Percentiles rank a stretch among this genome's conserved stretches.
Evolutionary conservation across 2,888 invertebrate genomes (phyloP).

Genomic region (Osmoderma eremita): DNA sequence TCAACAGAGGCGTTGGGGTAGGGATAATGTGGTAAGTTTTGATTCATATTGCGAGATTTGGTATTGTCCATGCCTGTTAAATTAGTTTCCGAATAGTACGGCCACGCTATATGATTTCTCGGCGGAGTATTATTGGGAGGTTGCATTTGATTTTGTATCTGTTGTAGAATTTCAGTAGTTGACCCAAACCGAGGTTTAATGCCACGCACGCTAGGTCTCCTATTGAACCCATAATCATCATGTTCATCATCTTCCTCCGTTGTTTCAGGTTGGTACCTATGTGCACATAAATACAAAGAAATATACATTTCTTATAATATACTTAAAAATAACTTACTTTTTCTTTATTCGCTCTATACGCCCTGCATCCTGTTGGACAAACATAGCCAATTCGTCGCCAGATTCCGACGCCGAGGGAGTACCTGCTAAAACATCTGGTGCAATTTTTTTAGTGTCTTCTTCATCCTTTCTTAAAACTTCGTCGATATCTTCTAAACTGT

Average conservation of each 20-base stretch:
- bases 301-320: constrained; percentile 1
- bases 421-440: constrained; percentile 84
- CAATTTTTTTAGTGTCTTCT: constrained; percentile 67
- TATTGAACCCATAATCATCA: constrained; percentile 89
- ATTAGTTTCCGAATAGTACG: constrained; percentile 73
- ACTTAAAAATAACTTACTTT: constrained; percentile 63
- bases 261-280: constrained; percentile 68
- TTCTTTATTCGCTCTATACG: constrained; percentile 85
- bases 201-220: constrained; percentile 88
- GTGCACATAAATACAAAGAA: constrained; percentile 13
- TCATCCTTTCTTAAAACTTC: constrained; percentile 68
- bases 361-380: constrained; percentile 85
- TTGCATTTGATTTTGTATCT: constrained; percentile 76
- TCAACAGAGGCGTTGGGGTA: constrained; percentile 54
- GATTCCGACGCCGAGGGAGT: constrained; percentile 68
- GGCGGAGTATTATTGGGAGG: constrained; percentile 62
- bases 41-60: constrained; percentile 55
- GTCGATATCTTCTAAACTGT: constrained; percentile 73
- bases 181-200: constrained; percentile 89
- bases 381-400: constrained; percentile 82
- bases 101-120: constrained; percentile 68
- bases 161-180: constrained; percentile 81
- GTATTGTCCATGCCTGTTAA: constrained; percentile 57
- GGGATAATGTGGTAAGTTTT: constrained; percentile 54
- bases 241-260: constrained; percentile 79